phyloP scores from a whole-genome alignment of 64 coral and sea anemone species.

The Orbicella faveolata region DNA sequence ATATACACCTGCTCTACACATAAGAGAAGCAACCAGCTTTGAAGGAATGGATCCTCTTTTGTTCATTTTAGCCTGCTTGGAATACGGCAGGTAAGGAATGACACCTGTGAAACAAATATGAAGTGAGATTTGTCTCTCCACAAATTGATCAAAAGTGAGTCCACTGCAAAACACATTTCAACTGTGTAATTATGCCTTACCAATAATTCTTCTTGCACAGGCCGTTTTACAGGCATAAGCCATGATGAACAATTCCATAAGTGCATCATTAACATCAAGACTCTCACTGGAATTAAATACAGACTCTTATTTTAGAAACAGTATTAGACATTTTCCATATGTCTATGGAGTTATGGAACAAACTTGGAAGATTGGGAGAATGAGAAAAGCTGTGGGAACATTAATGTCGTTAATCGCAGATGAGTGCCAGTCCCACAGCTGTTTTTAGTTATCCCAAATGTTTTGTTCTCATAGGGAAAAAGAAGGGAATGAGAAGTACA shows the following conservation, averaged over 20 bases:
- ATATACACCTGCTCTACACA: slow-evolving; percentile 84
- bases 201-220: slow-evolving; percentile 89
- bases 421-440: too few relatives aligned
- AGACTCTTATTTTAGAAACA: not conserved
- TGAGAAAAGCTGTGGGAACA: not conserved
- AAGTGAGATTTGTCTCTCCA: too few relatives aligned
- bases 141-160: not conserved
- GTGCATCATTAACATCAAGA: slow-evolving; percentile 81
- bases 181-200: slow-evolving; percentile 17
- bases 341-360: too few relatives aligned
- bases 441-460: too few relatives aligned
- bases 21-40: slow-evolving; percentile 82
- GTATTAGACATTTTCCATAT: too few relatives aligned
- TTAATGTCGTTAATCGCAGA: not conserved
- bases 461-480: too few relatives aligned
- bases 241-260: slow-evolving; percentile 95
- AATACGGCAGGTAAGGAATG: slow-evolving; percentile 93
- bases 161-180: not conserved
- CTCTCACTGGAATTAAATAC: slow-evolving; percentile 65
- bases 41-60: slow-evolving; percentile 92
- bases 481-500: too few relatives aligned
- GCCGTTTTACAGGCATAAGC: slow-evolving; percentile 94
- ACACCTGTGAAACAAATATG: slow-evolving; percentile 49
- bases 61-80: slow-evolving; percentile 98
- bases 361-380: too few relatives aligned